A percentile compares a stretch with the other conserved stretches of the same genome.
Evolutionary conservation across 2,113 vertebrate species (phyloP).

Genomic region (Toxostoma redivivum): DNA sequence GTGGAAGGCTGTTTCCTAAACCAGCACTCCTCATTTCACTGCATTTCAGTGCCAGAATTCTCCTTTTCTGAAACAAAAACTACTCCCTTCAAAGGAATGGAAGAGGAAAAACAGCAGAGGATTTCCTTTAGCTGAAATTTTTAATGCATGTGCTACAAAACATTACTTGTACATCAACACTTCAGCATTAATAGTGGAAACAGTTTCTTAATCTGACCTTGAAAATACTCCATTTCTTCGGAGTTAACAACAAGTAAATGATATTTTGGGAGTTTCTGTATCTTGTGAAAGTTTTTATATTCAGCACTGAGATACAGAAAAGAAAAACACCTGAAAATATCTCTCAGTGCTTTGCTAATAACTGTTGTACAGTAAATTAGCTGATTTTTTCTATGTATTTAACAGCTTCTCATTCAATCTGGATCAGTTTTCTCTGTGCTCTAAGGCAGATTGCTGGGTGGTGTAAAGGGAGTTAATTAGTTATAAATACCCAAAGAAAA

Average conservation of each 20-base stretch:
- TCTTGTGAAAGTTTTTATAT: not conserved
- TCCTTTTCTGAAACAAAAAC: not conserved
- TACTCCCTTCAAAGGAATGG: not conserved
- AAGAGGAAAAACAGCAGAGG: not conserved
- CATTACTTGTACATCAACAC: not conserved
- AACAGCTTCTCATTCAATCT: constrained; percentile 48
- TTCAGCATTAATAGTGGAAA: not conserved
- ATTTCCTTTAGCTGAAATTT: not conserved
- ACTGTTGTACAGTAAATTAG: constrained; percentile 15
- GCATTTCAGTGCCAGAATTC: not conserved
- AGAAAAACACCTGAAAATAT: not conserved
- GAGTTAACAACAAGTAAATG: not conserved
- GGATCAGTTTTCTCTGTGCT: constrained; percentile 47
- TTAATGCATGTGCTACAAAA: constrained; percentile 6
- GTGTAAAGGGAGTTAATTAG: constrained; percentile 68
- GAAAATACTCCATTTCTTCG: not conserved
- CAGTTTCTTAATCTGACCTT: not conserved
- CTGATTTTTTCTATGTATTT: constrained; percentile 28
- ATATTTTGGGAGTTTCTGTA: not conserved
- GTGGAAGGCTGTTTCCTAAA: not conserved
- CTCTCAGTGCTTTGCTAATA: constrained; percentile 36
- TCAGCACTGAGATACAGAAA: not conserved
- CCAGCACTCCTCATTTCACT: not conserved
- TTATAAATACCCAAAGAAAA: constrained; percentile 75
- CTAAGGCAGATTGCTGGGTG: constrained; percentile 64